Evolutionary conservation across 2,113 vertebrate genomes (phyloP).

Genomic region (Toxostoma redivivum): DNA sequence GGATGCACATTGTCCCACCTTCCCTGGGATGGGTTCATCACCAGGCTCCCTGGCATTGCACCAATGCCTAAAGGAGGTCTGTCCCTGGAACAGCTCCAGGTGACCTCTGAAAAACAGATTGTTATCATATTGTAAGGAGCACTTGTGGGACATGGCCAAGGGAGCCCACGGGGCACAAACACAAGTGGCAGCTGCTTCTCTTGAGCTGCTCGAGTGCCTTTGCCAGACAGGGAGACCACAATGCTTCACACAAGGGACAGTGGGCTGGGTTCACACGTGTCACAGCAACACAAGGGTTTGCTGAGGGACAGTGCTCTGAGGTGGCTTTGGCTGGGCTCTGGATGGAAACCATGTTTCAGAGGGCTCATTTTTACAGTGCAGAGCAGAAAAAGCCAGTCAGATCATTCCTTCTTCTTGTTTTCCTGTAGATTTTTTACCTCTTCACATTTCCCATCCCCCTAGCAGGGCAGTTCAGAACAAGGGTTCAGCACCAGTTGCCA

Average conservation of each 20-base stretch:
- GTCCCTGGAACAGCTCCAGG: conserved; percentile 51
- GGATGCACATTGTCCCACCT: conserved; percentile 69
- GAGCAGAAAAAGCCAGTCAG: neutral
- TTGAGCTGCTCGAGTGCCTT: neutral
- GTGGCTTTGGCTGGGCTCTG: neutral
- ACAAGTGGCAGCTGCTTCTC: neutral
- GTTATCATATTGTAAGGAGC: neutral
- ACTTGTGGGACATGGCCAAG: fast-evolving
- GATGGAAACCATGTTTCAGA: neutral
- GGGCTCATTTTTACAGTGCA: neutral
- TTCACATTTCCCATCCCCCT: neutral
- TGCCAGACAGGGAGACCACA: neutral
- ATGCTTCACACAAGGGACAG: neutral
- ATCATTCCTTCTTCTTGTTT: neutral
- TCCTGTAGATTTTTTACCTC: neutral
- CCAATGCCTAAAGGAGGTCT: conserved; percentile 58
- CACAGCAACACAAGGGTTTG: too few relatives aligned
- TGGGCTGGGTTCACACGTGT: fast-evolving
- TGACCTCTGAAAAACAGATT: conserved; percentile 18
- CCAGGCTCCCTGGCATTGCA: conserved; percentile 52
- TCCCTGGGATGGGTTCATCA: conserved; percentile 49
- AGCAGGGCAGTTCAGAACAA: neutral
- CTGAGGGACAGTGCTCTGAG: neutral
- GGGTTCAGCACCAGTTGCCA: neutral
- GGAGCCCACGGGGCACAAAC: neutral